Evolutionary conservation across 2,113 vertebrate genomes (phyloP).

Genomic region (Phasianus colchicus): DNA sequence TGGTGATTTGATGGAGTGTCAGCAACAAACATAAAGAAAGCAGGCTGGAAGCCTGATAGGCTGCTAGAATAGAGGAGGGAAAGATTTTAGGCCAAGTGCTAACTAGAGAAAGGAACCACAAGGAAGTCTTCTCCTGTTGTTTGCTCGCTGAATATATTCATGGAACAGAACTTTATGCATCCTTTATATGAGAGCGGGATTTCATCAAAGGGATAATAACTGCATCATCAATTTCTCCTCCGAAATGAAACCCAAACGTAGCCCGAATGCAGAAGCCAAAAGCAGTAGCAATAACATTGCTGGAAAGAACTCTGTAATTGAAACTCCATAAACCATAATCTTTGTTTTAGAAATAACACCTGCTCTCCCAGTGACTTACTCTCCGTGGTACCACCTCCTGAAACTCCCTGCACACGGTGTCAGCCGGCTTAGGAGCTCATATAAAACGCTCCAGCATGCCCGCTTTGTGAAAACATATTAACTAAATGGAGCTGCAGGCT

Average conservation of each 20-base stretch:
- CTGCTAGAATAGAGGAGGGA: not conserved
- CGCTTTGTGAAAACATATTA: conserved; percentile 29
- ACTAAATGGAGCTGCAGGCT: conserved; percentile 57
- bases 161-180: conserved; percentile 37
- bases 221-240: conserved; percentile 54
- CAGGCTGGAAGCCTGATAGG: not conserved
- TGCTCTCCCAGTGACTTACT: conserved; percentile 43
- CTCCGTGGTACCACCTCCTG: not conserved
- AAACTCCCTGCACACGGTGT: not conserved
- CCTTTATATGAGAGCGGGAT: not conserved
- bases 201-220: conserved; percentile 56
- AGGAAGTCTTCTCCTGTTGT: not conserved
- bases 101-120: conserved; percentile 5
- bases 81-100: not conserved
- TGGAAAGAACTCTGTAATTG: conserved; percentile 46
- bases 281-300: conserved; percentile 23
- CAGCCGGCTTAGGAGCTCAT: not conserved
- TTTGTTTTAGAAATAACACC: conserved; percentile 68
- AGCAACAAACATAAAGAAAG: not conserved
- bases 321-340: conserved; percentile 48
- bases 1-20: not conserved
- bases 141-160: not conserved
- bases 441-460: conserved; percentile 17
- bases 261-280: conserved; percentile 33
- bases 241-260: conserved; percentile 54